Base-by-base conservation (phyloP, 64 coral and sea anemone species). In the Acropora yongei region DNA sequence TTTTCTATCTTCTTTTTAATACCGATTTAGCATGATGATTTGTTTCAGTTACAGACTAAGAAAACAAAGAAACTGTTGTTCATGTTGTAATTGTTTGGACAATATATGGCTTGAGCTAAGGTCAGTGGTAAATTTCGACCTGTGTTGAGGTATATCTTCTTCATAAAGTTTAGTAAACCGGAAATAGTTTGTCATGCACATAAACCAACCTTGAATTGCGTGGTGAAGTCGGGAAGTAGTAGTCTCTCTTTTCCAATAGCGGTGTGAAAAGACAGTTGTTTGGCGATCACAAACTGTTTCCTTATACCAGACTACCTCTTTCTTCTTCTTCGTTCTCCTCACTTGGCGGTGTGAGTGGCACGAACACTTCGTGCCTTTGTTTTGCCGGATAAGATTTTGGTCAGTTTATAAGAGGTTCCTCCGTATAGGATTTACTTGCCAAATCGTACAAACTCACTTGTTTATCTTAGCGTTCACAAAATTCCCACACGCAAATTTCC, bases 181-280 rank as follows among this genome's bases (percentile, higher is more conserved):
- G 82, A 85, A 71, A 84, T 68, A 40, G 10, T 48, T 41, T 68
- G 45, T 55, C 39, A 44, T 67, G 61, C 18, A 85, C 82, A 71
- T 65, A 85, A 72, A 68, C 6, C 18, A 8, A 30, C 3, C 7
- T n/a, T 85, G 67, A 16, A 83, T 49, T 49, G 61, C 43, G 65
- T 85, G 82, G 72, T 72, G 49, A 39, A 17, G 18, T 11, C 17
- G 19, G 16, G 1, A 85, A 72, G 44, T 69, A 63, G 3, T 5
- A 71, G 65, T 46, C 80, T 44, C 4, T 3, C 57, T 83, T 44
- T 47, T 30, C 18, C 78, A 40, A 30, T 16, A 39, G 6, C 16
- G 14, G 42, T 67, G 44, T 1, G 9, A 30, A 85, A 49, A 78
- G 43, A 47, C 7, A 48, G 41, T 45, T 44, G 1, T 44, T 44